Conservation (phyloP, 1,140 invertebrate species). For the Steinernema feltiae region DNA sequence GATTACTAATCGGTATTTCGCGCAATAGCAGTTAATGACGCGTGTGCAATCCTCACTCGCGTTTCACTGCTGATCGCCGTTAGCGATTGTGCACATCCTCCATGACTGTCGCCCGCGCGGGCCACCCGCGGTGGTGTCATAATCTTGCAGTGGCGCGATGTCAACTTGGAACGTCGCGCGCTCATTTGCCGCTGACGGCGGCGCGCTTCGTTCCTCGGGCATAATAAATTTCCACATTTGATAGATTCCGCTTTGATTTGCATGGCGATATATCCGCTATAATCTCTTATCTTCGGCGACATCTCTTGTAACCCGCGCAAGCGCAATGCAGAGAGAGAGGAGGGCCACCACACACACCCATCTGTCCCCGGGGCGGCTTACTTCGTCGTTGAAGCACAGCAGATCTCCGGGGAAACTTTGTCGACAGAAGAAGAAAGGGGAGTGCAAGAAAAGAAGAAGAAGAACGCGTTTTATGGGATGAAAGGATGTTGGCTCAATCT, state of each 20-base stretch:
- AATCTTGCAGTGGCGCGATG: neutral
- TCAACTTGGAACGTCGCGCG: conserved; percentile 8
- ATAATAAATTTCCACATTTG: conserved; percentile 15
- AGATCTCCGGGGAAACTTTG: neutral
- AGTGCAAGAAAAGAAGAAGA: neutral
- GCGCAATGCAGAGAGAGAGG: neutral
- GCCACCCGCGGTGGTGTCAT: conserved; percentile 11
- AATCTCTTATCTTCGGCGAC: conserved; percentile 3
- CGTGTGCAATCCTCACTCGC: neutral
- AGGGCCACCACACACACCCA: neutral
- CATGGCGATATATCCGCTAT: conserved; percentile 12
- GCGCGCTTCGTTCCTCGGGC: neutral
- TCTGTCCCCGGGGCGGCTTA: neutral
- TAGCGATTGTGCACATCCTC: neutral
- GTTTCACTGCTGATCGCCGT: neutral
- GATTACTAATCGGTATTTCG: neutral
- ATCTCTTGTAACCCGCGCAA: conserved; percentile 5
- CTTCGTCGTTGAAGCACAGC: neutral
- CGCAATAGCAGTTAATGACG: neutral
- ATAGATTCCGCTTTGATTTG: conserved; percentile 9
- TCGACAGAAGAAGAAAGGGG: neutral
- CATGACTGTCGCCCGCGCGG: neutral
- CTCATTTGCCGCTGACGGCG: neutral
- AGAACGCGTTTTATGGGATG: neutral
- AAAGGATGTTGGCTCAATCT: neutral